Percentiles rank a stretch among this genome's conserved stretches.
phyloP scores from a whole-genome alignment of 2,888 invertebrate genomes.

The Anoncus sp. region DNA sequence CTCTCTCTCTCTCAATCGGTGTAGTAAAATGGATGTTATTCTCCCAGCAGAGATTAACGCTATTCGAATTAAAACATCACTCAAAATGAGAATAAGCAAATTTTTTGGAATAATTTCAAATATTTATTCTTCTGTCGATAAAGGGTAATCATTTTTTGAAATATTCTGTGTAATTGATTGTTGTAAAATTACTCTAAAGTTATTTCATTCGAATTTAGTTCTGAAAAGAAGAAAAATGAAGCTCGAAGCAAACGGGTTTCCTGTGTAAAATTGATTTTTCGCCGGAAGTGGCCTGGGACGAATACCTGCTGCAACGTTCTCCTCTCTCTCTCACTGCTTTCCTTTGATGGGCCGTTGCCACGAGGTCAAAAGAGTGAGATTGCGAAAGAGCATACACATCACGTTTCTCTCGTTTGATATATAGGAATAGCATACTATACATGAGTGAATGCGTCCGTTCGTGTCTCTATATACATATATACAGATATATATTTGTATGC shows the following conservation, averaged over 20 bases:
- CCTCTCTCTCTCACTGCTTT: constrained; percentile 36
- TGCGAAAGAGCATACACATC: constrained; percentile 49
- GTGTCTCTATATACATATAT: background rate
- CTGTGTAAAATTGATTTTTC: constrained; percentile 59
- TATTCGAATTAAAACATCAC: background rate
- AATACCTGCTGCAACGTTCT: constrained; percentile 31
- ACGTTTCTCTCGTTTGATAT: constrained; percentile 26
- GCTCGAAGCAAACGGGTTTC: constrained; percentile 17
- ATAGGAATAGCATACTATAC: background rate
- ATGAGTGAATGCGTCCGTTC: constrained; percentile 14
- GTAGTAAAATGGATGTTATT: background rate
- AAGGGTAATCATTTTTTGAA: background rate
- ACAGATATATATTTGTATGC: constrained; percentile 1
- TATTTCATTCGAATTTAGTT: constrained; percentile 12
- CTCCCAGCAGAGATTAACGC: background rate
- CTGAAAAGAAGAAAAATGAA: constrained; percentile 35
- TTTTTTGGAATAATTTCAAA: background rate
- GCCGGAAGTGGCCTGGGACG: constrained; percentile 52
- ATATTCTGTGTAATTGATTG: background rate
- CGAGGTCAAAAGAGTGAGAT: constrained; percentile 60
- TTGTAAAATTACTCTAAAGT: constrained; percentile 1
- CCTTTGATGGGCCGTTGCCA: constrained; percentile 54
- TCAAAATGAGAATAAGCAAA: background rate
- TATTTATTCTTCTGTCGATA: background rate
- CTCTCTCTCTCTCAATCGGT: too few relatives aligned